Percentiles rank a stretch among this genome's conserved stretches.
phyloP scores from a whole-genome alignment of 2,888 invertebrate genomes.

The Zeuzera pyrina region DNA sequence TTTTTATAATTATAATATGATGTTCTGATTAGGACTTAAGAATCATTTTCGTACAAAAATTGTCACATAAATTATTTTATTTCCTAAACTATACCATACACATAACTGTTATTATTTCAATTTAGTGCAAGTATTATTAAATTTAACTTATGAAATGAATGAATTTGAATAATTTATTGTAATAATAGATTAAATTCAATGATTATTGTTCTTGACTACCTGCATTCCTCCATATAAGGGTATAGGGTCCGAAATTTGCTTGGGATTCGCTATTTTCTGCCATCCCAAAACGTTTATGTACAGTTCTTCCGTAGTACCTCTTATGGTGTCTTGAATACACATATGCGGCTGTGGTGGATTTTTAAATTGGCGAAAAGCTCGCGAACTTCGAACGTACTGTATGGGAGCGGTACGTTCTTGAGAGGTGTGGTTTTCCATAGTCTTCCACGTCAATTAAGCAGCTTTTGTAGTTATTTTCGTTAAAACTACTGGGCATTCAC shows the following conservation, averaged over 20 bases:
- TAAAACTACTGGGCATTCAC: conserved; percentile 35
- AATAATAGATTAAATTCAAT: too few relatives aligned
- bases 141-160: too few relatives aligned
- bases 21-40: too few relatives aligned
- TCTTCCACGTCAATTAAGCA: conserved; percentile 7
- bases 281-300: conserved; percentile 81
- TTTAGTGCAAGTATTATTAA: too few relatives aligned
- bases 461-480: conserved; percentile 21
- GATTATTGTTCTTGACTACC: too few relatives aligned
- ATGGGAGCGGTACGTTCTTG: conserved; percentile 62
- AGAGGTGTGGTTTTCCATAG: conserved; percentile 59
- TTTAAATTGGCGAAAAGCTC: conserved; percentile 78
- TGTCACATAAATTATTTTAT: too few relatives aligned
- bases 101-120: too few relatives aligned
- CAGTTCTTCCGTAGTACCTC: conserved; percentile 71
- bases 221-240: conserved; percentile 83
- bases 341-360: conserved; percentile 84
- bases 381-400: conserved; percentile 71
- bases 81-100: too few relatives aligned
- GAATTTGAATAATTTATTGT: too few relatives aligned
- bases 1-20: too few relatives aligned
- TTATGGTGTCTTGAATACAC: conserved; percentile 78
- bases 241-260: conserved; percentile 77
- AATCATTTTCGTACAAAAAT: too few relatives aligned
- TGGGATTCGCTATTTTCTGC: conserved; percentile 80